These are phyloP conservation scores for Hymenochirus boettgeri DNA, from an alignment of 2,113 vertebrate species.

Conservation along the genomic window DNA sequence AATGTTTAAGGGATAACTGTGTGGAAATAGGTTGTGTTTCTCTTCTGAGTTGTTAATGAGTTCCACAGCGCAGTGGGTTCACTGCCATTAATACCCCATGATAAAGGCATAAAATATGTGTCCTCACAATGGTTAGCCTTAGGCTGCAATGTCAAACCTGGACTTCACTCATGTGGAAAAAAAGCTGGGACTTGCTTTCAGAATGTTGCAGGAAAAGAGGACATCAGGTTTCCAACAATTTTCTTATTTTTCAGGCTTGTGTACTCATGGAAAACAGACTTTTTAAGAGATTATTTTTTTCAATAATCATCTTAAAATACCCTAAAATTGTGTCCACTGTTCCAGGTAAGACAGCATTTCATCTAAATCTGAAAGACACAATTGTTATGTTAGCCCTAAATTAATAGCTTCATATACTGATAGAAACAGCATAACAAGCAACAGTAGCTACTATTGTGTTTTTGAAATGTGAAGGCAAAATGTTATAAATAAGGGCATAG, in stretches of 20 bases:
- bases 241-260: not conserved
- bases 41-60: conserved; percentile 1
- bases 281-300: not conserved
- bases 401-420: too few relatives aligned
- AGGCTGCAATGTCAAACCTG: conserved; percentile 20
- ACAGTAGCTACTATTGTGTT: too few relatives aligned
- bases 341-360: conserved; percentile 37
- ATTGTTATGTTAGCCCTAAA: too few relatives aligned
- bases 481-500: too few relatives aligned
- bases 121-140: conserved; percentile 6
- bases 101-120: conserved; percentile 18
- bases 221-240: not conserved
- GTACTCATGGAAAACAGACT: not conserved
- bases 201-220: not conserved
- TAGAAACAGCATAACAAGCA: too few relatives aligned
- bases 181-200: conserved; percentile 3
- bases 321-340: conserved; percentile 20
- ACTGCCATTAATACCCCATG: not conserved
- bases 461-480: too few relatives aligned
- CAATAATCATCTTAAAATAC: conserved; percentile 24
- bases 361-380: too few relatives aligned
- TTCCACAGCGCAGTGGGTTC: not conserved
- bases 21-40: too few relatives aligned
- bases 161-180: conserved; percentile 16
- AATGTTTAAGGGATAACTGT: too few relatives aligned